These are phyloP conservation scores for Halictus quadricinctus DNA, from an alignment of 2,888 invertebrate genomes.

Conservation along the genomic window DNA sequence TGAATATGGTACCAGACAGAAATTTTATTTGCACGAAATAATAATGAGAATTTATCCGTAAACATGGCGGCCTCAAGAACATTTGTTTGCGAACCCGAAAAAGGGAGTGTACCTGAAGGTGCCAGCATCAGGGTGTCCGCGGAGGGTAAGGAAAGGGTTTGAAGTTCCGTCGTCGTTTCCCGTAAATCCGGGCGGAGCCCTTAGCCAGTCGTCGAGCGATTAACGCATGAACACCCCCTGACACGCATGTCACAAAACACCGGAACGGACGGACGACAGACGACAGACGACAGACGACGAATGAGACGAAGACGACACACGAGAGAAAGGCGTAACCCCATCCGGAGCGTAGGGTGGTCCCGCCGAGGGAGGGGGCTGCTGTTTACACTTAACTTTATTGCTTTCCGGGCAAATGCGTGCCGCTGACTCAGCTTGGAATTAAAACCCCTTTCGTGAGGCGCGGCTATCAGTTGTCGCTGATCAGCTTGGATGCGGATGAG, in stretches of 20 bases:
- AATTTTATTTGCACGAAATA: too few species aligned
- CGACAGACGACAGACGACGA: constrained; percentile 34
- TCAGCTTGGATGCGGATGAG: constrained; percentile 67
- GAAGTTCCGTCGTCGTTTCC: constrained; percentile 16
- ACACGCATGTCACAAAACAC: constrained; percentile 53
- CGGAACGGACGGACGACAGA: constrained; percentile 32
- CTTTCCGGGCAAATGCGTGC: constrained; percentile 75
- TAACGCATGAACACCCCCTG: constrained; percentile 52
- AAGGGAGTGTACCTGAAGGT: neutral
- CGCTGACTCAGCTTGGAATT: constrained; percentile 75
- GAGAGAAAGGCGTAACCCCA: constrained; percentile 61
- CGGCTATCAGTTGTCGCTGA: constrained; percentile 75
- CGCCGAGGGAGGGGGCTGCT: constrained; percentile 54
- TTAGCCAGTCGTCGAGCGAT: constrained; percentile 35
- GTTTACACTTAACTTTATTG: constrained; percentile 79
- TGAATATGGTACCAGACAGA: too few species aligned
- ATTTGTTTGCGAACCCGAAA: neutral
- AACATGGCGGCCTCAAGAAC: neutral
- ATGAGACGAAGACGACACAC: constrained; percentile 46
- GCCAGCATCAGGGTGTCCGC: neutral
- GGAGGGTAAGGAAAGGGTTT: constrained; percentile 17
- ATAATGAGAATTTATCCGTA: too few species aligned
- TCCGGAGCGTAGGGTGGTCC: constrained; percentile 52
- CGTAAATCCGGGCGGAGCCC: constrained; percentile 40
- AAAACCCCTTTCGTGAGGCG: constrained; percentile 76